Evolutionary conservation across 2,888 invertebrate genomes (phyloP).

Genomic region (Drosophila aldrichi): DNA sequence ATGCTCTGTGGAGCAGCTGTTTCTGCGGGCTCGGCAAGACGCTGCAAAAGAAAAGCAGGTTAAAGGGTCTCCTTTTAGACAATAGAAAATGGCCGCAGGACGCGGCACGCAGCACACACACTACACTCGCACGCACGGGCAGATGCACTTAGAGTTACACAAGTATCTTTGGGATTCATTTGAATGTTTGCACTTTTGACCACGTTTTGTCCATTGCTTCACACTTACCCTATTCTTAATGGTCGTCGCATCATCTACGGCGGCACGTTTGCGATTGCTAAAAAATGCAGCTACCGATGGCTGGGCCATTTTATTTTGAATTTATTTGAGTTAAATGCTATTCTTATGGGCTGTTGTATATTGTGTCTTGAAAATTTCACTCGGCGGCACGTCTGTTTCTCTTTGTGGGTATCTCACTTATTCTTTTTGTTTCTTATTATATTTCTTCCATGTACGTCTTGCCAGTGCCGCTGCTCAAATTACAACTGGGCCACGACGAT

Average conservation of each 20-base stretch:
- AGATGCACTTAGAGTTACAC: slow-evolving; percentile 19
- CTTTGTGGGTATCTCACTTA: slow-evolving; percentile 20
- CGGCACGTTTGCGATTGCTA: slow-evolving; percentile 91
- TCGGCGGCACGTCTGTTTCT: slow-evolving; percentile 56
- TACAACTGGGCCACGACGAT: slow-evolving; percentile 76
- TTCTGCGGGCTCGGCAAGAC: slow-evolving; percentile 52
- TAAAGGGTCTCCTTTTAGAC: background rate
- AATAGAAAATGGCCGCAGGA: slow-evolving; percentile 56
- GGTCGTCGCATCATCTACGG: slow-evolving; percentile 88
- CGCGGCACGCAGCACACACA: slow-evolving; percentile 20
- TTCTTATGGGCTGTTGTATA: slow-evolving; percentile 37
- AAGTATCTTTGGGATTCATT: slow-evolving; percentile 33
- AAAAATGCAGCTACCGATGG: slow-evolving; percentile 91
- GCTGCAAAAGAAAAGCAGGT: slow-evolving; percentile 41
- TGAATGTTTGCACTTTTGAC: background rate
- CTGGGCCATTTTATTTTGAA: slow-evolving; percentile 88
- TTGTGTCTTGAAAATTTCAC: slow-evolving; percentile 44
- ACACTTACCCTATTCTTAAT: slow-evolving; percentile 87
- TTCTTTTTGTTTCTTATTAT: slow-evolving; percentile 31
- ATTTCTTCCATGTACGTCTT: slow-evolving; percentile 66
- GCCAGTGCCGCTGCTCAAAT: slow-evolving; percentile 77
- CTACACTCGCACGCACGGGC: slow-evolving; percentile 7
- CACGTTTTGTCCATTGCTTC: slow-evolving; percentile 30
- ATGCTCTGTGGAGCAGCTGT: slow-evolving; percentile 36
- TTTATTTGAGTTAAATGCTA: slow-evolving; percentile 40